Evolutionary conservation across 2,888 invertebrate genomes (phyloP).

Genomic region (Physocephala rufipes): DNA sequence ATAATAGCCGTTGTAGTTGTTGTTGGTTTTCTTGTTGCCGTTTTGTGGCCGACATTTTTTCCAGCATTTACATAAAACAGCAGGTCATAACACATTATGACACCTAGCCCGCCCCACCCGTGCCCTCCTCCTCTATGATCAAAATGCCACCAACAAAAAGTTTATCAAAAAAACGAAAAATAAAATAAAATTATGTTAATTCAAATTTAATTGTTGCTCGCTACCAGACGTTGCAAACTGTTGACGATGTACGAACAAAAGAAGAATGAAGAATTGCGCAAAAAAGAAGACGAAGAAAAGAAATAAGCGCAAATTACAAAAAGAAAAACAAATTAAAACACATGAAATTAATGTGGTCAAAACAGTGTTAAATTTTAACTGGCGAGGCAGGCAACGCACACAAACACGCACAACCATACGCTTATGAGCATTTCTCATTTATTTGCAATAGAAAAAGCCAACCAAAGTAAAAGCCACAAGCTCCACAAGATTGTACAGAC

Average conservation of each 20-base stretch:
- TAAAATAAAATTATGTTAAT: constrained; percentile 32
- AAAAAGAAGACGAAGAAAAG: not conserved
- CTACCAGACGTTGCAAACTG: not conserved
- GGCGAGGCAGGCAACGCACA: not conserved
- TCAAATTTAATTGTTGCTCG: constrained; percentile 34
- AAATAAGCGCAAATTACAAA: too few species aligned
- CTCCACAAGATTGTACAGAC: not conserved
- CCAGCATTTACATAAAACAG: constrained; percentile 15
- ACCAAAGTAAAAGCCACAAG: not conserved
- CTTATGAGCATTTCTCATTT: not conserved
- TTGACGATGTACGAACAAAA: constrained; percentile 7
- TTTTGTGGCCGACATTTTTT: not conserved
- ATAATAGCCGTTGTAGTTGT: too few species aligned
- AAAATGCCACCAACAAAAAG: too few species aligned
- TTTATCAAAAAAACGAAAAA: too few species aligned
- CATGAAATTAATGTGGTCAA: not conserved
- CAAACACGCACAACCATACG: not conserved
- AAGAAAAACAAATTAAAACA: not conserved
- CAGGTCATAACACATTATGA: too few species aligned
- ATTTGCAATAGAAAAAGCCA: too few species aligned
- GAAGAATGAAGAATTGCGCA: not conserved
- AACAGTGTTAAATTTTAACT: constrained; percentile 13
- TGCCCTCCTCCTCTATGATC: too few species aligned
- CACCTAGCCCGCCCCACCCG: too few species aligned
- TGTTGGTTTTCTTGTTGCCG: not conserved